Evolutionary conservation across 2,797 vertebrate genomes (phyloP).

Genomic region (Pipistrellus pygmaeus): DNA sequence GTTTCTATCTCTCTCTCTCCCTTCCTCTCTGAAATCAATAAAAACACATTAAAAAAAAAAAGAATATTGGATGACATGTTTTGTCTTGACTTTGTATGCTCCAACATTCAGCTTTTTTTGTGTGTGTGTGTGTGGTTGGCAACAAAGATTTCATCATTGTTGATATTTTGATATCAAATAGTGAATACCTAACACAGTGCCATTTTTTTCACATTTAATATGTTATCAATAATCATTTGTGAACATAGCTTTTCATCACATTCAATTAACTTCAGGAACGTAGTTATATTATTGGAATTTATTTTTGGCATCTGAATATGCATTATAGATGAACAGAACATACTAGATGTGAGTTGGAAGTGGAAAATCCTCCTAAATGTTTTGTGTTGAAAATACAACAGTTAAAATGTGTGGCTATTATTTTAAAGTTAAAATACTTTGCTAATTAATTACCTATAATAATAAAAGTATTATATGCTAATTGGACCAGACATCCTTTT

Average conservation of each 20-base stretch:
- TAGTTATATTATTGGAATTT: neutral
- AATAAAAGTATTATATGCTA: too few species aligned
- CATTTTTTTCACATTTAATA: neutral
- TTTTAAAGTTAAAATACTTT: slow-evolving; percentile 42
- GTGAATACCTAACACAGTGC: neutral
- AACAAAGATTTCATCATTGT: too few species aligned
- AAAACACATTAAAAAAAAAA: too few species aligned
- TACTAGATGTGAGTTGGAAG: neutral
- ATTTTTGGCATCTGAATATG: slow-evolving; percentile 32
- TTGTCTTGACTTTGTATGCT: neutral
- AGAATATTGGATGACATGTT: neutral
- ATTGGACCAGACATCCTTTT: too few species aligned
- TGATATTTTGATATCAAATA: neutral
- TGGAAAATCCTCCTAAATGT: neutral
- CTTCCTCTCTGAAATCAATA: too few species aligned
- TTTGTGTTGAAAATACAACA: slow-evolving; percentile 31
- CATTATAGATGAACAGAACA: neutral
- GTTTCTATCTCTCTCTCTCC: too few species aligned
- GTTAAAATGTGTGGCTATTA: slow-evolving; percentile 21
- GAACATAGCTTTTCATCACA: neutral
- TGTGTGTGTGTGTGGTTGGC: too few species aligned
- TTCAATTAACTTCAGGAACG: neutral
- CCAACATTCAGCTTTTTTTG: neutral
- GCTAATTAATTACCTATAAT: neutral
- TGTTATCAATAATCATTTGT: slow-evolving; percentile 23